Evolutionary conservation across 2,797 vertebrate species (phyloP).

Genomic region (Triplophysa bombifrons): DNA sequence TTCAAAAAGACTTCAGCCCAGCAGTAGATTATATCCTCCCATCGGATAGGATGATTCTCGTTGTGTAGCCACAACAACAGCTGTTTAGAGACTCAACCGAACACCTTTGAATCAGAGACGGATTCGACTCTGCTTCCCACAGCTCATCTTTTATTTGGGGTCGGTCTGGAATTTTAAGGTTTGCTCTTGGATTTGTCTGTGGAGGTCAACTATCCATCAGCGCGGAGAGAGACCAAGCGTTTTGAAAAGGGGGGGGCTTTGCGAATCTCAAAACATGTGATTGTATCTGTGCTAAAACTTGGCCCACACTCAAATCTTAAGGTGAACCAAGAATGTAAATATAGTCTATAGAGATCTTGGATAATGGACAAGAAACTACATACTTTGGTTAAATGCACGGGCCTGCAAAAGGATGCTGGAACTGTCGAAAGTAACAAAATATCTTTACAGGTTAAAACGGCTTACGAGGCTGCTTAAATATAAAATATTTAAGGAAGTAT

Average conservation of each 20-base stretch:
- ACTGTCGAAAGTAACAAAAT: no score
- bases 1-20: neutral
- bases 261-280: neutral
- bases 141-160: slow-evolving; percentile 49
- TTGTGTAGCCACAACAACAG: slow-evolving; percentile 60
- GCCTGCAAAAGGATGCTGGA: no score
- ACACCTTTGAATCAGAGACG: slow-evolving; percentile 35
- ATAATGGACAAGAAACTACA: no score
- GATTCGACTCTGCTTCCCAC: slow-evolving; percentile 35
- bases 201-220: slow-evolving; percentile 37
- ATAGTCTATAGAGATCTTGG: no score
- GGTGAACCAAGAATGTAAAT: neutral
- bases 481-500: no score
- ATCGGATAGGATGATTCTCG: slow-evolving; percentile 5
- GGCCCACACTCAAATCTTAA: slow-evolving; percentile 63
- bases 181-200: slow-evolving; percentile 13
- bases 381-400: no score
- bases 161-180: neutral
- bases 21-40: slow-evolving; percentile 18
- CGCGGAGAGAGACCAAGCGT: slow-evolving; percentile 1
- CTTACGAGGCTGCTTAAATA: no score
- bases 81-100: slow-evolving; percentile 41
- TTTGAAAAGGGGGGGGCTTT: neutral
- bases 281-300: slow-evolving; percentile 37
- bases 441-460: no score